phyloP scores from a whole-genome alignment of 2,797 vertebrate species.

The Gobionotothen gibberifrons region DNA sequence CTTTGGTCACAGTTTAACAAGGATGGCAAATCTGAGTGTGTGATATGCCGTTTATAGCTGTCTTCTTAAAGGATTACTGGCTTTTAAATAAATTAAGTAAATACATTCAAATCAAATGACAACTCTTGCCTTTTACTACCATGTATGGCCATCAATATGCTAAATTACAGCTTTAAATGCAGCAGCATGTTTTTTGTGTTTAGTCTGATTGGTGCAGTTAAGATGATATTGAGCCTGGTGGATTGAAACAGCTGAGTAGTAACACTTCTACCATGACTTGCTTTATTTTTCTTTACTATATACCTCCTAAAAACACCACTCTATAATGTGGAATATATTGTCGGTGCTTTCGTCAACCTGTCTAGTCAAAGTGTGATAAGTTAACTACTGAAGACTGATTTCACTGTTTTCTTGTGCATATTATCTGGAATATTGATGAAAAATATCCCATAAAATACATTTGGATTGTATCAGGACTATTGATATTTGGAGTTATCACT shows the following conservation, averaged over 20 bases:
- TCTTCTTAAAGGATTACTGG: slow-evolving; percentile 5
- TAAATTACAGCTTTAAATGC: not conserved
- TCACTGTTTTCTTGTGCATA: not conserved
- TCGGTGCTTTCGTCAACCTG: not conserved
- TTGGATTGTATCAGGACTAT: no score
- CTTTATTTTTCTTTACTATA: not conserved
- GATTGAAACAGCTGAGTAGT: not conserved
- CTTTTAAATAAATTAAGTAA: slow-evolving; percentile 9
- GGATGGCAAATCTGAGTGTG: slow-evolving; percentile 16
- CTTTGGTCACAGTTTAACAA: slow-evolving; percentile 12
- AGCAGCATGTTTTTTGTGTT: not conserved
- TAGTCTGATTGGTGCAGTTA: slow-evolving; percentile 25
- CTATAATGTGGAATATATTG: not conserved
- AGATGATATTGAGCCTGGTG: slow-evolving; percentile 46
- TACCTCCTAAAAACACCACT: not conserved
- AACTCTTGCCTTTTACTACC: not conserved
- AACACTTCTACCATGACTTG: not conserved
- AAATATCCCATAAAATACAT: no score
- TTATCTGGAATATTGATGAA: not conserved
- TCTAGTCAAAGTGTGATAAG: not conserved
- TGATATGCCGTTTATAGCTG: slow-evolving; percentile 4
- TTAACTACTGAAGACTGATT: not conserved
- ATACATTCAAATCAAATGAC: slow-evolving; percentile 3
- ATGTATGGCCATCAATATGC: slow-evolving; percentile 7
- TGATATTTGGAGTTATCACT: no score